Evolutionary conservation across 2,888 invertebrate genomes (phyloP), one percentile per base, ranked within the genome.

Genomic region (Himalopsyche japonica): DNA sequence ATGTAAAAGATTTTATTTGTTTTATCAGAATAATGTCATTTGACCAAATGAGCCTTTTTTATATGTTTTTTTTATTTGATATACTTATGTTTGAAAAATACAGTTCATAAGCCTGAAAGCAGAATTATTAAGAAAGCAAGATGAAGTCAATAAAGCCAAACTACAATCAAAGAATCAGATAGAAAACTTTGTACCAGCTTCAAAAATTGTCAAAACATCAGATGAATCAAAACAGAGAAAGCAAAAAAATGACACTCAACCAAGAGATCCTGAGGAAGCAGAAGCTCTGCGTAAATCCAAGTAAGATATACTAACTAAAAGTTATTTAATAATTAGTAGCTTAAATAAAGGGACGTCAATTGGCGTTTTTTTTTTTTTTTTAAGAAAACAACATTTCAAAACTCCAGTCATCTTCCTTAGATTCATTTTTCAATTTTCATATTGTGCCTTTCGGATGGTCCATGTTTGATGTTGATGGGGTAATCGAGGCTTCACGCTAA

Each of bases 41-140:
- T 77, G 32, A 34, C 32, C 76, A 34, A n/a, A 7, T 37, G 2
- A 37, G 8, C 0, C 37, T 37, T 8, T 8, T 37, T 37, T 32
- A 4, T 4, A 32, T 4, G 18, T 12, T 5, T 64, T 1, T 49
- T 49, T 7, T 49, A 49, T 49, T 49, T 49, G n/a, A 32, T 4
- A 32, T 32, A 4, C 3, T 32, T 8, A 49, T 49, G 3, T 64
- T 64, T 64, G 1, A 8, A 30, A 70, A 27, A 90, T 90, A 79
- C 89, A 95, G 93, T 89, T 97, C 80, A 90, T 97, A n/a, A 96
- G 95, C 88, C 91, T 98, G 85, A 98, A 98, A 91, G 98, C 98
- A 0, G 98, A 98, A 90, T 92, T 98, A 20, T 90, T 96, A 77
- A 93, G 96, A 86, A 98, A 98, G 90, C 96, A 97, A 90, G 95